Base-by-base conservation (phyloP, 2,888 invertebrate species). In the Lampropteryx suffumata region DNA sequence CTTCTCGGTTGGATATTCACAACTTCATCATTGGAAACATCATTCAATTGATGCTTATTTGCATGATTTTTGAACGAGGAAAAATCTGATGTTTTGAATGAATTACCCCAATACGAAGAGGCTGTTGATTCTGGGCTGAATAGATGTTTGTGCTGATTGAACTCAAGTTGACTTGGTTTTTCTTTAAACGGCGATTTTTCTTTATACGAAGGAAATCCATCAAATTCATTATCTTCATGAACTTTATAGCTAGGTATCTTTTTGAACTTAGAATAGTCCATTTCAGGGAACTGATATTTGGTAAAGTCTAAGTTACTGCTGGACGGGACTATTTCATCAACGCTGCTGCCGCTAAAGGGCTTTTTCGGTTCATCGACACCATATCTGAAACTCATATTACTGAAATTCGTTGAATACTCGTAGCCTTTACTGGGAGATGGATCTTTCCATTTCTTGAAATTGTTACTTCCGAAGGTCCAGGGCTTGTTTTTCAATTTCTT, bases 1-100 rank as follows among this genome's bases (percentile, higher is more conserved):
- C 74, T 77, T 62, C 81, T 85, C 10, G 87, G 85, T 65, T 43
- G 34, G 9, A 89, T 87, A 53, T 82, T 80, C 1, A 88, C 79
- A n/a, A 84, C 59, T 12, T 85, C 79, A 34, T 80, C 83, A 14
- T 61, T 70, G 26, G 66, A 64, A 43, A 75, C 76, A 3, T 80
- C 76, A 12, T 64, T 61, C 34, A 66, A 73, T 27, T 71, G 66
- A 42, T 73, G 71, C 58, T 75, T 82, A 35, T 73, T 76, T 1
- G 67, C 62, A 35, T 79, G 74, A 39, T 69, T 72, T 59, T 79
- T 82, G 39, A 68, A 69, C 3, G 75, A 69, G 1, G 81, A 64
- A 54, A 67, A 73, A 45, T 83, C 86, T n/a, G 69, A 59, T 30
- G 73, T 59, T 55, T 86, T 84, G 46, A 75, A 82, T 48, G 67